Evolutionary conservation across 2,888 invertebrate species (phyloP).

Genomic region (Beris chalybata): DNA sequence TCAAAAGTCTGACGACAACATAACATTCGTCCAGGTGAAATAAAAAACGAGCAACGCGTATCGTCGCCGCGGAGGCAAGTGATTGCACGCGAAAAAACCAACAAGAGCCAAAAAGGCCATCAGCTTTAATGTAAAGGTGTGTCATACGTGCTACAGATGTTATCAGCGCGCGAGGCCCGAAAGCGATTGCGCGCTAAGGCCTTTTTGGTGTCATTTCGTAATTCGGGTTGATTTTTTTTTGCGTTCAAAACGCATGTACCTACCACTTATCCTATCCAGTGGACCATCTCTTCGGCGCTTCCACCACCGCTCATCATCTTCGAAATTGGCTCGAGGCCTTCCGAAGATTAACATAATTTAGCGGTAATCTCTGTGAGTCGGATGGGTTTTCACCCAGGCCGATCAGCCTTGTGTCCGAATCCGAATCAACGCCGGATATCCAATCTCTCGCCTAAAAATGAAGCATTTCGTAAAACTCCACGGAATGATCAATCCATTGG

Average conservation of each 20-base stretch:
- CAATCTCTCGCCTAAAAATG: too few species aligned
- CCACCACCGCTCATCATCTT: too few species aligned
- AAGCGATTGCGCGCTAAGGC: not conserved
- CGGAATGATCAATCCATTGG: too few species aligned
- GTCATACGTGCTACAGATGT: slow-evolving; percentile 30
- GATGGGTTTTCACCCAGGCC: too few species aligned
- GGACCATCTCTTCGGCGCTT: too few species aligned
- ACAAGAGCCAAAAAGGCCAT: not conserved
- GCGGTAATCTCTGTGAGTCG: too few species aligned
- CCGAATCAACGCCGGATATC: too few species aligned
- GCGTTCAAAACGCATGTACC: not conserved
- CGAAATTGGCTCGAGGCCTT: too few species aligned
- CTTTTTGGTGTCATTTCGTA: slow-evolving; percentile 28
- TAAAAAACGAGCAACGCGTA: slow-evolving; percentile 2
- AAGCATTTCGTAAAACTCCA: too few species aligned
- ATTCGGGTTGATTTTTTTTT: slow-evolving; percentile 22
- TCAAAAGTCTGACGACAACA: slow-evolving; percentile 10
- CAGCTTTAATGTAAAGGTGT: slow-evolving; percentile 17
- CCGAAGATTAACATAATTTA: too few species aligned
- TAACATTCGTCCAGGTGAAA: slow-evolving; percentile 24
- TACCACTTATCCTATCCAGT: too few species aligned
- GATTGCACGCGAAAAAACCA: slow-evolving; percentile 1
- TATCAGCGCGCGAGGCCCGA: slow-evolving; percentile 3
- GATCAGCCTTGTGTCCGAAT: too few species aligned
- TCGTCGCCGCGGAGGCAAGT: not conserved